A percentile compares a stretch with the other conserved stretches of the same genome.
Conservation (phyloP, 2,797 vertebrate genomes). For the Salarias fasciatus region DNA sequence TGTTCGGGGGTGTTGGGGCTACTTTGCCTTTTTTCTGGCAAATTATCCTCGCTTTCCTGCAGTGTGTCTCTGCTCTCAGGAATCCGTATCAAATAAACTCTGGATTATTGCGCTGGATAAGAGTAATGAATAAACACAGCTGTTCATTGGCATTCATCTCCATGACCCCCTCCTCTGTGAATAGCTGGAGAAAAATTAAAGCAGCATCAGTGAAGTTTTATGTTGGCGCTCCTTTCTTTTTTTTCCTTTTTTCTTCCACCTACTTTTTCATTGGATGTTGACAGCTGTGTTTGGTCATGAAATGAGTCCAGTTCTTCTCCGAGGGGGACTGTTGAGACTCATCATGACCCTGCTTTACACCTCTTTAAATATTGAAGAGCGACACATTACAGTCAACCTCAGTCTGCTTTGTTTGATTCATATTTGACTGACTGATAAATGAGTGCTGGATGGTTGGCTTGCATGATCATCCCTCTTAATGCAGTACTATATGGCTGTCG, state of each 20-base stretch:
- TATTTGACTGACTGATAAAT: slow-evolving; percentile 52
- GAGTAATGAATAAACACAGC: slow-evolving; percentile 67
- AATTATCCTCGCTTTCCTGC: slow-evolving; percentile 51
- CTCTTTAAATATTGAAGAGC: slow-evolving; percentile 34
- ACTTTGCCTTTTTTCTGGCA: slow-evolving; percentile 46
- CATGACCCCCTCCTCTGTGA: slow-evolving; percentile 30
- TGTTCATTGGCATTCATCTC: slow-evolving; percentile 56
- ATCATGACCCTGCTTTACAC: slow-evolving; percentile 28
- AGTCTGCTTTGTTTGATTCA: slow-evolving; percentile 10
- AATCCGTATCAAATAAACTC: slow-evolving; percentile 60
- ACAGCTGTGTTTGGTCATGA: slow-evolving; percentile 48
- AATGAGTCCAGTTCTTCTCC: slow-evolving; percentile 37
- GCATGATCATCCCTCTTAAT: slow-evolving; percentile 5
- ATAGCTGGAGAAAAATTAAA: slow-evolving; percentile 60
- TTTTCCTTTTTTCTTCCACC: no score
- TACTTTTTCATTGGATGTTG: slow-evolving; percentile 42
- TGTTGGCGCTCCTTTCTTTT: slow-evolving; percentile 8
- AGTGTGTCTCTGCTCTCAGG: slow-evolving; percentile 43
- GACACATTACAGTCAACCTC: slow-evolving; percentile 14
- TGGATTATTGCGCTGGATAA: slow-evolving; percentile 62
- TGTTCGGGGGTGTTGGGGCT: slow-evolving; percentile 30
- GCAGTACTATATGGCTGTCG: not conserved
- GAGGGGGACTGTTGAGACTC: slow-evolving; percentile 25
- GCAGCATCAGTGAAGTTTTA: slow-evolving; percentile 54
- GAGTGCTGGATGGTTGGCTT: slow-evolving; percentile 41